Percentiles rank a stretch among this genome's conserved stretches.
These are phyloP conservation scores for Haplochromis vanheusdeni DNA, from an alignment of 2,113 vertebrate species.

Conservation along the genomic window DNA sequence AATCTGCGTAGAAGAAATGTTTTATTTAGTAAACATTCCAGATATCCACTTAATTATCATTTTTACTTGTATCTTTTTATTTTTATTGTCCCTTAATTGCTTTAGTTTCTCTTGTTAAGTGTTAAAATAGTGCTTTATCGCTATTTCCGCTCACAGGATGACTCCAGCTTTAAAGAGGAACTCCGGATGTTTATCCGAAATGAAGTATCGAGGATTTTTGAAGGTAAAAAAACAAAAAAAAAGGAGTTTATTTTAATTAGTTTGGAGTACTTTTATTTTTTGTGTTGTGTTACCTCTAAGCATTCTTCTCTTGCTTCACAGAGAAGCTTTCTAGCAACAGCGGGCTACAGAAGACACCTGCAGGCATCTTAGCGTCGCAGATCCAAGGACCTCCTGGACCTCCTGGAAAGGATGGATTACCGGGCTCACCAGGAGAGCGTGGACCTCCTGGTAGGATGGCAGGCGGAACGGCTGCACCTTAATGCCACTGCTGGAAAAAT, in stretches of 20 bases:
- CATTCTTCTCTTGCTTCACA: background rate
- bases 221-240: conserved; percentile 73
- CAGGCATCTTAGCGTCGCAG: conserved; percentile 84
- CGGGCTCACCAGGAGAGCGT: conserved; percentile 84
- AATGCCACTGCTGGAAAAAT: background rate
- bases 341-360: conserved; percentile 79
- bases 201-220: conserved; percentile 87
- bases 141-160: conserved; percentile 66
- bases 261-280: background rate
- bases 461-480: background rate
- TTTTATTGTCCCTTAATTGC: conserved; percentile 7
- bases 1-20: background rate
- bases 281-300: background rate
- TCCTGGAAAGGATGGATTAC: conserved; percentile 84
- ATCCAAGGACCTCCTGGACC: conserved; percentile 81
- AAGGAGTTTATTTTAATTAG: background rate
- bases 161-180: conserved; percentile 82
- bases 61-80: background rate
- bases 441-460: conserved; percentile 78
- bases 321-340: conserved; percentile 76
- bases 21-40: background rate
- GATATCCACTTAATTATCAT: background rate
- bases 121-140: conserved; percentile 15
- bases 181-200: conserved; percentile 85
- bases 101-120: conserved; percentile 6